phyloP scores from a whole-genome alignment of 2,113 vertebrate genomes.

The Pituophis catenifer region DNA sequence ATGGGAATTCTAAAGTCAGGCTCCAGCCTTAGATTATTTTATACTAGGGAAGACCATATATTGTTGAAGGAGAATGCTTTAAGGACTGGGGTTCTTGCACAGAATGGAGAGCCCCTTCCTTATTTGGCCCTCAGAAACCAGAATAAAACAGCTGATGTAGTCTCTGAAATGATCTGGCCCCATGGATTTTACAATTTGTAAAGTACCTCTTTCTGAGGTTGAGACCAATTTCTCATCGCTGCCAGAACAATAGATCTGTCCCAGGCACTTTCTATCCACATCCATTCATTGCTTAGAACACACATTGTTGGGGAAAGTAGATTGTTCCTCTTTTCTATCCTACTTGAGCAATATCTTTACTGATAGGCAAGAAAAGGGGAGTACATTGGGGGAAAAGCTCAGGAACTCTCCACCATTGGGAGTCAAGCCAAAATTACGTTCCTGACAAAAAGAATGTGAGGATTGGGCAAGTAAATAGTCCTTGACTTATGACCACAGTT shows the following conservation, averaged over 20 bases:
- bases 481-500: neutral
- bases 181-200: neutral
- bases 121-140: neutral
- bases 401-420: neutral
- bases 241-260: neutral
- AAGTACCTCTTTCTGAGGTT: neutral
- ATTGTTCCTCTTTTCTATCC: neutral
- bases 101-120: neutral
- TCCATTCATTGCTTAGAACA: neutral
- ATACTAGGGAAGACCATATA: neutral
- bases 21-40: neutral
- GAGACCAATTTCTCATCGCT: neutral
- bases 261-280: neutral
- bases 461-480: neutral
- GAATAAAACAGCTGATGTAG: neutral
- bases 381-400: neutral
- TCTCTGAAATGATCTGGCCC: neutral
- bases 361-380: neutral
- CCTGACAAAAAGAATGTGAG: neutral
- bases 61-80: neutral
- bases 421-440: neutral
- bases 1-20: conserved; percentile 19
- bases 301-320: neutral
- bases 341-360: neutral
- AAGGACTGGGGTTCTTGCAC: neutral